phyloP scores from a whole-genome alignment of 1,140 invertebrate genomes.

The Tribolium castaneum region DNA sequence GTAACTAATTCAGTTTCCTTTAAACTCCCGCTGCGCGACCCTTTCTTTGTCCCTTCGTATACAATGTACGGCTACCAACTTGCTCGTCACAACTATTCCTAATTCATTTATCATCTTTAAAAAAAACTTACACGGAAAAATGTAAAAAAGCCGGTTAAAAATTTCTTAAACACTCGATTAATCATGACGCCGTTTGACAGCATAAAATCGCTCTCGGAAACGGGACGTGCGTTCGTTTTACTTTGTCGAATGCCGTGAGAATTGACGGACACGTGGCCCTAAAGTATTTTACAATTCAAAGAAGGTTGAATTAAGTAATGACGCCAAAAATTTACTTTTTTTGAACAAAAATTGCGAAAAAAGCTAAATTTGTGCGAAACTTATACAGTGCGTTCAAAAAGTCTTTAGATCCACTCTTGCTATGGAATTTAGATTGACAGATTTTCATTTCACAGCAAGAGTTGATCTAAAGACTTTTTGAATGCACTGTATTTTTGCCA shows the following conservation, averaged over 20 bases:
- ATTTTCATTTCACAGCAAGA: too few relatives aligned
- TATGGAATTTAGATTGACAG: too few relatives aligned
- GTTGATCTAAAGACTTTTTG: too few relatives aligned
- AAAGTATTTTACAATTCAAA: too few relatives aligned
- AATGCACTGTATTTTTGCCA: too few relatives aligned
- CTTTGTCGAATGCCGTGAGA: background rate
- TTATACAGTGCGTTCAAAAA: too few relatives aligned
- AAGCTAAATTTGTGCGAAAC: too few relatives aligned
- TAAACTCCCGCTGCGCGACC: conserved; percentile 26
- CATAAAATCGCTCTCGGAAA: conserved; percentile 9
- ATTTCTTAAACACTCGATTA: conserved; percentile 38
- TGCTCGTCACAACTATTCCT: conserved; percentile 32
- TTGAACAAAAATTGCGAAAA: too few relatives aligned
- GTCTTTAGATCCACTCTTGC: too few relatives aligned
- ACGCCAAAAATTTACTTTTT: too few relatives aligned
- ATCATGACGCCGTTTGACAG: conserved; percentile 6
- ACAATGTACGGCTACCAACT: conserved; percentile 18
- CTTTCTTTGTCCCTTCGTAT: conserved; percentile 21
- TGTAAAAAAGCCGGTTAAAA: conserved; percentile 40
- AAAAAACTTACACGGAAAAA: conserved; percentile 37
- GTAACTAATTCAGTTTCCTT: conserved; percentile 34
- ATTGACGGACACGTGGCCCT: background rate
- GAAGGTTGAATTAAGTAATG: too few relatives aligned
- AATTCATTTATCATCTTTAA: conserved; percentile 41
- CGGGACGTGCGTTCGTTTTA: background rate